A percentile compares a stretch with the other conserved stretches of the same genome.
These are phyloP conservation scores for Halcyon badia DNA, from an alignment of 2,797 vertebrate species.

Conservation along the genomic window DNA sequence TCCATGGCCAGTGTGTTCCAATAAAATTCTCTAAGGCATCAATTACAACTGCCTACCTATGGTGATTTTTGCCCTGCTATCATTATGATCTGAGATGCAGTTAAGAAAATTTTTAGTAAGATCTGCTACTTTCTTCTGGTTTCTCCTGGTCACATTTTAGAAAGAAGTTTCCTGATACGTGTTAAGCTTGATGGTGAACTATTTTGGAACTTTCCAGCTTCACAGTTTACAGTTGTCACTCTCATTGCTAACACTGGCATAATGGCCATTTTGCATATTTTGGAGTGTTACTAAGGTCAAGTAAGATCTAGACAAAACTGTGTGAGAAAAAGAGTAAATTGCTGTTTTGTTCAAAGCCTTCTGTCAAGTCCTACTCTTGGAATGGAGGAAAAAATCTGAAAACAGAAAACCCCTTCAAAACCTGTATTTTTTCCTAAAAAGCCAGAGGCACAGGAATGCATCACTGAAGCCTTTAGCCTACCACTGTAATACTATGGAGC, in stretches of 20 bases:
- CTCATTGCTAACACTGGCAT: neutral
- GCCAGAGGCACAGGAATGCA: neutral
- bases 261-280: neutral
- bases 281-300: constrained; percentile 2
- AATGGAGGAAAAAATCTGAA: neutral
- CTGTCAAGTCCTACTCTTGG: neutral
- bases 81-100: neutral
- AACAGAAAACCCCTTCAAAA: neutral
- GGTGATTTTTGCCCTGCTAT: neutral
- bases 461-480: neutral
- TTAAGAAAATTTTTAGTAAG: neutral
- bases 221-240: neutral
- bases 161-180: neutral
- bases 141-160: neutral
- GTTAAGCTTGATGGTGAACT: neutral
- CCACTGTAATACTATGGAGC: neutral
- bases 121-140: neutral
- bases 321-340: neutral
- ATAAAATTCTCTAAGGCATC: neutral
- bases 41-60: neutral
- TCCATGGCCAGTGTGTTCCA: neutral
- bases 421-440: neutral
- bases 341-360: constrained; percentile 3
- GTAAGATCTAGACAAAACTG: neutral
- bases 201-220: neutral